Percentiles rank a stretch among this genome's conserved stretches.
Conservation (phyloP, 2,113 vertebrate genomes). For the Balaeniceps rex region DNA sequence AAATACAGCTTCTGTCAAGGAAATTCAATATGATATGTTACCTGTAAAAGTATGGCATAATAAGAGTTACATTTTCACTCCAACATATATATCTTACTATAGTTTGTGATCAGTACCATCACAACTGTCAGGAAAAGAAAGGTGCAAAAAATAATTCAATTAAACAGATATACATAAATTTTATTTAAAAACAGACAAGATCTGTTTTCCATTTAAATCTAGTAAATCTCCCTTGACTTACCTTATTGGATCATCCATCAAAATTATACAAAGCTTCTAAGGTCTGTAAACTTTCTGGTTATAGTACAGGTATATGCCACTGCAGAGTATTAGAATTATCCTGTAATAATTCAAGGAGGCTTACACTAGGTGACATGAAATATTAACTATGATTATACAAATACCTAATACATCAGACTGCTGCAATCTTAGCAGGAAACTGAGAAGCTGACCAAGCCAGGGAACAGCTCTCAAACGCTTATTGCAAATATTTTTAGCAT, state of each 20-base stretch:
- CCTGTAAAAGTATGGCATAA: background rate
- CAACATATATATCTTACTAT: background rate
- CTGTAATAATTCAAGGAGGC: conserved; percentile 24
- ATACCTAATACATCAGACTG: background rate
- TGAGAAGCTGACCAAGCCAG: background rate
- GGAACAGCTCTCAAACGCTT: background rate
- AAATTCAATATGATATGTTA: background rate
- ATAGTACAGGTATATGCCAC: conserved; percentile 11
- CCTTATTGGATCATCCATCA: background rate
- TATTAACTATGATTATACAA: conserved; percentile 15
- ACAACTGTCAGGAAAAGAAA: conserved; percentile 20
- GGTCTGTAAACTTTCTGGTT: conserved; percentile 19
- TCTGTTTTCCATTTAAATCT: background rate
- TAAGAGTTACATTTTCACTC: background rate
- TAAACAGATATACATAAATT: background rate
- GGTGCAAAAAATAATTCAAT: background rate
- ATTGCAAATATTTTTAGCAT: background rate
- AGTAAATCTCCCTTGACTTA: conserved; percentile 10
- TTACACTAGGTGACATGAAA: conserved; percentile 21
- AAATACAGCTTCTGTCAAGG: background rate
- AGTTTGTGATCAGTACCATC: background rate
- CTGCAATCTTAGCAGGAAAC: background rate
- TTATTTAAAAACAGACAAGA: conserved; percentile 39
- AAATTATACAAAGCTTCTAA: conserved; percentile 1
- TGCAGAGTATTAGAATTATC: conserved; percentile 41